Evolutionary conservation across 2,888 invertebrate species (phyloP), one percentile per base, ranked within the genome.

Genomic region (Hyposoter didymator): DNA sequence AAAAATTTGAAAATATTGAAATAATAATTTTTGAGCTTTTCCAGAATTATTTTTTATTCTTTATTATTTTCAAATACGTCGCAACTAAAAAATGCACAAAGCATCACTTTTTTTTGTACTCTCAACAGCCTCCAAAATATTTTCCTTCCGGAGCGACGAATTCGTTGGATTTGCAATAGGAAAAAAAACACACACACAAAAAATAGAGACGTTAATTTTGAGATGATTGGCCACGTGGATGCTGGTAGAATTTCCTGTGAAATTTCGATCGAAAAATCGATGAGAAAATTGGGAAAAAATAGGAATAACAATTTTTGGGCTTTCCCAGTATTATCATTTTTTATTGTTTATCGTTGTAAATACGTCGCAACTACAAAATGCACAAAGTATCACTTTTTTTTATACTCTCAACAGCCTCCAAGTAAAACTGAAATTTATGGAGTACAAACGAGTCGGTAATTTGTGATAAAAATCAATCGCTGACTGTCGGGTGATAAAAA

Each of bases 361-460:
- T 6, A 35, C 35, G 35, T 35, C 6, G 35, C 35, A 35, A 35
- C 35, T 35, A 35, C 35, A 4, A 22, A 55, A 55, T 4, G 12
- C 22, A 55, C 55, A 22, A 55, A 55, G 22, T 22, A 19, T 22
- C 12, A 3, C 12, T 12, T 35, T 35, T 10, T 19, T 22, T 19
- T 22, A 10, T 12, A 55, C 22, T 22, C 4, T 28, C 0, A 22
- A 12, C 22, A 55, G 55, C 12, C 55, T 22, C 22, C 8, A 28
- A 14, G 28, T 59, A 0, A 28, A 22, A 28, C 4, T 0, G 4
- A 59, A 59, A 59, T 59, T 12, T 59, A 59, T 59, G 14, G 28
- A 14, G 28, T 59, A 59, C 28, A 59, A 59, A 59, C 59, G 22
- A 59, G 59, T 59, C 28, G 22, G 59, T 59, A 59, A 59, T 59